A percentile compares a stretch with the other conserved stretches of the same genome.
These are phyloP conservation scores for Tetrapedia diversipes DNA, from an alignment of 2,888 invertebrate species.

Conservation along the genomic window DNA sequence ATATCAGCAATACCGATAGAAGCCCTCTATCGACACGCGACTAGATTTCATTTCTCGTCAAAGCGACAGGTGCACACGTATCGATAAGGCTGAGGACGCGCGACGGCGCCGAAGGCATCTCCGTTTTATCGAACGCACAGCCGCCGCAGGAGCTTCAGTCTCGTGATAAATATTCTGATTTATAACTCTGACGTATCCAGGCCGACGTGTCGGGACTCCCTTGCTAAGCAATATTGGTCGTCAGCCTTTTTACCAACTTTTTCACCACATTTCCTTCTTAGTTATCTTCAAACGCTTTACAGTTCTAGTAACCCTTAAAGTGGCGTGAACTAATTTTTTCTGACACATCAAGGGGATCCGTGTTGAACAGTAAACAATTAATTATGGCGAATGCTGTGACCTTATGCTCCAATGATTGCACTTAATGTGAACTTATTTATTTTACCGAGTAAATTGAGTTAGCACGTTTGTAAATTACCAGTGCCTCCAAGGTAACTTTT, in stretches of 20 bases:
- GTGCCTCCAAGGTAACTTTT: too few relatives aligned
- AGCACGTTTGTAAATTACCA: too few relatives aligned
- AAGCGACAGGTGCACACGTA: slow-evolving; percentile 61
- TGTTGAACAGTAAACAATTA: too few relatives aligned
- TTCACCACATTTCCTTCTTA: background rate
- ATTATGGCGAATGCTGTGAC: too few relatives aligned
- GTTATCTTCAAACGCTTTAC: background rate
- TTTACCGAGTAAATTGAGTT: too few relatives aligned
- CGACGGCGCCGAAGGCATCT: slow-evolving; percentile 76
- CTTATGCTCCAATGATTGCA: too few relatives aligned
- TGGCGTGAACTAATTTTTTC: too few relatives aligned
- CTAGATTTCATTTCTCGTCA: slow-evolving; percentile 60
- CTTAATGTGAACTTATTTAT: too few relatives aligned
- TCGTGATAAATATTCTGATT: slow-evolving; percentile 74
- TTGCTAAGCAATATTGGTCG: slow-evolving; percentile 39
- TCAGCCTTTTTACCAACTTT: slow-evolving; percentile 20
- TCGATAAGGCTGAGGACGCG: slow-evolving; percentile 60
- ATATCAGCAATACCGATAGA: slow-evolving; percentile 34
- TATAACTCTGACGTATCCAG: slow-evolving; percentile 55
- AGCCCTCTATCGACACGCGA: slow-evolving; percentile 54
- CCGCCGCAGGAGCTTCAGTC: slow-evolving; percentile 67
- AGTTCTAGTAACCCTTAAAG: background rate
- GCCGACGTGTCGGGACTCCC: slow-evolving; percentile 28
- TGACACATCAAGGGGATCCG: too few relatives aligned
- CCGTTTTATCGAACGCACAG: slow-evolving; percentile 77